Conservation (phyloP, 2,888 invertebrate species). For the Elegia similella region DNA sequence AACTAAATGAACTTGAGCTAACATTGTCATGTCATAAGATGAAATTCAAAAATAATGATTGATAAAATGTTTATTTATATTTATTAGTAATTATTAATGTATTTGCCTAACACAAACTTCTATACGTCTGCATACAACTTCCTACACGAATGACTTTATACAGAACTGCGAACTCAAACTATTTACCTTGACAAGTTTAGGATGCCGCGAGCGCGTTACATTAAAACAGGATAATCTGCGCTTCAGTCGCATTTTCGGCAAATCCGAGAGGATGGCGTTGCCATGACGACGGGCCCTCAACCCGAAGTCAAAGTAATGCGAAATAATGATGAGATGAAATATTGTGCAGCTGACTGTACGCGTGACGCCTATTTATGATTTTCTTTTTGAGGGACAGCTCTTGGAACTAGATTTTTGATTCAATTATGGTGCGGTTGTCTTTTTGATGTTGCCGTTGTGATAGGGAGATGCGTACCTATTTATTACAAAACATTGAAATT, state of each 20-base stretch:
- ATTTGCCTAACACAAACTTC: no score
- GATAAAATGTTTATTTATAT: no score
- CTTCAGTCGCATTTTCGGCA: slow-evolving; percentile 60
- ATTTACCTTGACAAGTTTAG: slow-evolving; percentile 69
- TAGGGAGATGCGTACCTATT: no score
- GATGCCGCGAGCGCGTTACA: slow-evolving; percentile 54
- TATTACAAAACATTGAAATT: no score
- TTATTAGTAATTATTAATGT: no score
- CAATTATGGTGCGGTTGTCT: background rate
- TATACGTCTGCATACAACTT: background rate
- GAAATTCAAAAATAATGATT: no score
- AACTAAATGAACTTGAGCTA: no score
- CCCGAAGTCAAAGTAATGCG: slow-evolving; percentile 59
- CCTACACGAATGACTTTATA: background rate
- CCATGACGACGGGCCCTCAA: slow-evolving; percentile 60
- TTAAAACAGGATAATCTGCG: slow-evolving; percentile 57
- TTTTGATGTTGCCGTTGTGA: no score
- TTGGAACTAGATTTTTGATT: background rate
- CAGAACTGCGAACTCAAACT: slow-evolving; percentile 47
- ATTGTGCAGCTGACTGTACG: slow-evolving; percentile 49
- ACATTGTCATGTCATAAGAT: no score
- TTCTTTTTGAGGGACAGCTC: slow-evolving; percentile 24
- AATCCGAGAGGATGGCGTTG: slow-evolving; percentile 60
- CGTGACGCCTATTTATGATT: slow-evolving; percentile 24
- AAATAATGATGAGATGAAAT: slow-evolving; percentile 72